A percentile compares a stretch with the other conserved stretches of the same genome.
phyloP scores from a whole-genome alignment of 2,888 invertebrate genomes.

The Ptilodon capucinus region DNA sequence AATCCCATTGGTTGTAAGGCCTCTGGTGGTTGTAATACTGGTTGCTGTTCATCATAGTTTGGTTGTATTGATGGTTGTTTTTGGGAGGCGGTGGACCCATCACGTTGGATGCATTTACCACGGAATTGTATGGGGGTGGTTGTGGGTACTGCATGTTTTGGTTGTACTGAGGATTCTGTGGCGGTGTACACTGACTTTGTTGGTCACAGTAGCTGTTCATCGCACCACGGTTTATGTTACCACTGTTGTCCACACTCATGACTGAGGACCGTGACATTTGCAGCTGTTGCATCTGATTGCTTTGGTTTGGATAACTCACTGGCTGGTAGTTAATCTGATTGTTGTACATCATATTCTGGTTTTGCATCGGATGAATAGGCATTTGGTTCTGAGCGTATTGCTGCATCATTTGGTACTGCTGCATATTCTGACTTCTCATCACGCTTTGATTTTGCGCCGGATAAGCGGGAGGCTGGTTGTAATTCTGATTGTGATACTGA shows the following conservation, averaged over 20 bases:
- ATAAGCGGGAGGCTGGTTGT: constrained; percentile 58
- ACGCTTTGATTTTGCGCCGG: constrained; percentile 62
- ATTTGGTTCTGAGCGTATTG: constrained; percentile 65
- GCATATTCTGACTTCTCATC: constrained; percentile 64
- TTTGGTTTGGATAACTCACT: constrained; percentile 58
- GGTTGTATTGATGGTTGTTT: constrained; percentile 75
- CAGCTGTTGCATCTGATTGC: constrained; percentile 63
- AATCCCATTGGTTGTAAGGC: constrained; percentile 75
- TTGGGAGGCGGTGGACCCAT: constrained; percentile 78
- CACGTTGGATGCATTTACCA: constrained; percentile 67
- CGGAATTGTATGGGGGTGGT: constrained; percentile 69
- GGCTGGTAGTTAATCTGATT: constrained; percentile 68
- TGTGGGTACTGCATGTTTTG: constrained; percentile 70
- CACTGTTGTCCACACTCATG: constrained; percentile 77
- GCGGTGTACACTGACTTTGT: constrained; percentile 50
- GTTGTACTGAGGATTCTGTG: constrained; percentile 57
- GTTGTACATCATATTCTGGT: constrained; percentile 58
- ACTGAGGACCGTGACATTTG: constrained; percentile 75
- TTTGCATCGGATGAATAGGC: constrained; percentile 53
- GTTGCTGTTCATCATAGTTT: constrained; percentile 76
- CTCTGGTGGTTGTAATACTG: constrained; percentile 75
- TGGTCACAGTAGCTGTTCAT: constrained; percentile 71
- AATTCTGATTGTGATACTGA: constrained; percentile 68
- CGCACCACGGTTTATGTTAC: constrained; percentile 65
- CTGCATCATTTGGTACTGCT: constrained; percentile 69